Evolutionary conservation across 2,797 vertebrate species (phyloP).

Genomic region (Botia kubotai): DNA sequence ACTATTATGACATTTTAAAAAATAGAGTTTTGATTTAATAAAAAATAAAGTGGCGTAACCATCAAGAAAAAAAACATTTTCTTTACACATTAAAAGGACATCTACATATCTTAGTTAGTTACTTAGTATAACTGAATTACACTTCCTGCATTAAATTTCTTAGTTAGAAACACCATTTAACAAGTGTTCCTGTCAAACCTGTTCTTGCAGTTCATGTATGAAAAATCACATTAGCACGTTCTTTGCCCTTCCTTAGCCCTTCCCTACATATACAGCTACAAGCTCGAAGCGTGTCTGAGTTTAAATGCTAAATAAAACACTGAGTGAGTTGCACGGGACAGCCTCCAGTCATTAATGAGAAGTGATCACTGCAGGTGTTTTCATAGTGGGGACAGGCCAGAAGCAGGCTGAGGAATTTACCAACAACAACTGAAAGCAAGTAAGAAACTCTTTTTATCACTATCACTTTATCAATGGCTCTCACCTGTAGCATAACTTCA

Average conservation of each 20-base stretch:
- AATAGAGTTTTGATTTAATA: too few species aligned
- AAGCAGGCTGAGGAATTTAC: not conserved
- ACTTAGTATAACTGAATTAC: too few species aligned
- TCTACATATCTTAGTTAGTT: too few species aligned
- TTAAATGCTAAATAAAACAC: not conserved
- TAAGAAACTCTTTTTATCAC: not conserved
- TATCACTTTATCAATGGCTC: not conserved
- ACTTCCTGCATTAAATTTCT: too few species aligned
- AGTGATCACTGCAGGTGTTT: not conserved
- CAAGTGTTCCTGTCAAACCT: conserved; percentile 16
- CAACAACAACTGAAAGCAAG: conserved; percentile 9
- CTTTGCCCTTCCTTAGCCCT: conserved; percentile 14
- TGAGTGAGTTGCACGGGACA: not conserved
- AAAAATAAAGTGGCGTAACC: too few species aligned
- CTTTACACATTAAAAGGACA: too few species aligned
- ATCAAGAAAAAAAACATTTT: too few species aligned
- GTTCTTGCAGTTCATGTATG: not conserved
- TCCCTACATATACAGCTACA: not conserved
- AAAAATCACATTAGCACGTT: not conserved
- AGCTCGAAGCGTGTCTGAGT: not conserved
- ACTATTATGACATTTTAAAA: too few species aligned
- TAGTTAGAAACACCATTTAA: not conserved
- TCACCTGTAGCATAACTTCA: not conserved
- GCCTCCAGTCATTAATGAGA: not conserved
- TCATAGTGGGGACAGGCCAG: not conserved